These are phyloP conservation scores for Lophius piscatorius DNA, from an alignment of 2,113 vertebrate genomes.

Conservation along the genomic window DNA sequence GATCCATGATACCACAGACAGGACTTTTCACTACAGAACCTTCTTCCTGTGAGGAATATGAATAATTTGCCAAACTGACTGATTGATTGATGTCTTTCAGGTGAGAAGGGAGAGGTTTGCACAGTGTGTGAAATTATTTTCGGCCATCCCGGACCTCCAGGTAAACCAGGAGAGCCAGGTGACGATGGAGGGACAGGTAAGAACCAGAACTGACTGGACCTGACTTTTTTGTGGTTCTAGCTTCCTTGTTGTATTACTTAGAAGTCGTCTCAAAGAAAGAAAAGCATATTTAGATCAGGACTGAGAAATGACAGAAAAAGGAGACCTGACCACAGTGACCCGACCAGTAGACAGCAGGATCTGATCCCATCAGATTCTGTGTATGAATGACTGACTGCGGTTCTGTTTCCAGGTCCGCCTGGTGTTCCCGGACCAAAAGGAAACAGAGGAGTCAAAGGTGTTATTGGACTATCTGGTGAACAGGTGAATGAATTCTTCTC, in stretches of 20 bases:
- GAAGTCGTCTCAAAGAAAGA: too few species aligned
- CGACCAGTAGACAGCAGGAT: too few species aligned
- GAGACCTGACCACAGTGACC: too few species aligned
- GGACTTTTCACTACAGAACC: neutral
- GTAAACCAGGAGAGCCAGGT: conserved; percentile 61
- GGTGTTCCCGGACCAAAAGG: conserved; percentile 63
- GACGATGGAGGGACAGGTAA: conserved; percentile 61
- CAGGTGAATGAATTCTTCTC: conserved; percentile 44
- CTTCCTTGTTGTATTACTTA: neutral
- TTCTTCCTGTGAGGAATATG: neutral
- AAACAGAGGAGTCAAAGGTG: conserved; percentile 53
- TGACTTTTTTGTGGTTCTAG: neutral
- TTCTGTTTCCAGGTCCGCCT: conserved; percentile 37
- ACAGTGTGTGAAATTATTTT: neutral
- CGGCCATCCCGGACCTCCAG: conserved; percentile 35
- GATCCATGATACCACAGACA: neutral
- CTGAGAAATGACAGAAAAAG: too few species aligned
- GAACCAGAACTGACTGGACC: neutral
- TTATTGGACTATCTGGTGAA: conserved; percentile 53
- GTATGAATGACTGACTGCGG: too few species aligned
- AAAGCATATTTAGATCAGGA: too few species aligned
- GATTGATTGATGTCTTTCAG: conserved; percentile 48
- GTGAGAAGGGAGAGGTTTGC: conserved; percentile 72
- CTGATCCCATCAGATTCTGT: too few species aligned
- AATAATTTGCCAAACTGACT: neutral